Base-by-base conservation (phyloP, 35 echinoderm and acorn worm species). In the Heliocidaris tuberculata region DNA sequence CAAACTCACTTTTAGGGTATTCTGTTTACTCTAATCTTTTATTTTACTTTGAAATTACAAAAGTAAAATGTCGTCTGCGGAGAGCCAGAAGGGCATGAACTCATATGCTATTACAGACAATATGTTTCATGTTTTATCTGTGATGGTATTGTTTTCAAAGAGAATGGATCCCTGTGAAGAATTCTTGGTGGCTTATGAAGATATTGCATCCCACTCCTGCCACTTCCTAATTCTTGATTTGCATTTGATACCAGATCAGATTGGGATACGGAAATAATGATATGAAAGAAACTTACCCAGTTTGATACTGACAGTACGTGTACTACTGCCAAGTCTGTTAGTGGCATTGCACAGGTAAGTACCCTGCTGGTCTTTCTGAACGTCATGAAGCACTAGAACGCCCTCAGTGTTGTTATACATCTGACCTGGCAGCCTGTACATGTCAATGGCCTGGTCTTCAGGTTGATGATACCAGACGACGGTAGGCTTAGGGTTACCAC, bases 271-370 rank as follows among this genome's bases (percentile, higher is more conserved):
- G 35, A 42, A 78, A 78, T 27, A 78, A n/a, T 21, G 27, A 19
- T 78, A n/a, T 27, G 15, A 78, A n/a, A 7, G 21, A 2, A 78
- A 85, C 97, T 95, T 42, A 97, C 97, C 95, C 60, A 97, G 48
- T 86, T 95, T 93, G 7, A 97, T 91, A 24, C 88, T 94, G 19
- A 97, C 94, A 17, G 50, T 96, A 71, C 95, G 92, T 19, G 48
- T 70, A 7, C 93, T 56, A 13, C 15, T 31, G 13, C 94, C 95
- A 12, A 95, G 85, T 56, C 50, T 95, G 85, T 97, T 97, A 9
- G 85, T 95, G 7, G 97, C 97, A 49, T 52, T 94, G 56, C 97
- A 97, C 35, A 95, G 88, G 86, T 96, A 97, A 9, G 93, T 29
- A 17, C 97, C 97, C 50, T 91, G 54, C 27, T 97, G 86, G 24